These are phyloP conservation scores for Crepidodera aurea DNA, from an alignment of 2,888 invertebrate genomes.

Conservation along the genomic window DNA sequence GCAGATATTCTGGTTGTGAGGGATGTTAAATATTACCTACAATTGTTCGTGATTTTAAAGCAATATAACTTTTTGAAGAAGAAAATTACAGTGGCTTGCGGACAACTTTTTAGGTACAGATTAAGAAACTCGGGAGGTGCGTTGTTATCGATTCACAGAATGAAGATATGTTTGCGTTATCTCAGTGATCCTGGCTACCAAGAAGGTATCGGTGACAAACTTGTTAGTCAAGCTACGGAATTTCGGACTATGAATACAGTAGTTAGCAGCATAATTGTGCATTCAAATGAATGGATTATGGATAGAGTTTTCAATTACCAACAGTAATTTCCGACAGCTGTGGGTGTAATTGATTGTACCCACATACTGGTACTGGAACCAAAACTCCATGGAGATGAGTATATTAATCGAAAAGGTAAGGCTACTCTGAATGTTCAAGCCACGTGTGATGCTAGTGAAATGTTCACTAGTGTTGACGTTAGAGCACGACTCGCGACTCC, in stretches of 20 bases:
- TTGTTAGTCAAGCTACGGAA: neutral
- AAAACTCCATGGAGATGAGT: conserved; percentile 9
- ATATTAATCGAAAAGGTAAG: conserved; percentile 31
- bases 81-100: no score
- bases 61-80: no score
- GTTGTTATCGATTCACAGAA: no score
- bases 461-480: conserved; percentile 21
- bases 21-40: no score
- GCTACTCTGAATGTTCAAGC: conserved; percentile 37
- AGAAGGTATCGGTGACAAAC: neutral
- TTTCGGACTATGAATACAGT: neutral
- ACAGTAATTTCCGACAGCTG: neutral
- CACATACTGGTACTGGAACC: neutral
- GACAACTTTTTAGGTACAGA: no score
- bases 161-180: neutral
- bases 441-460: conserved; percentile 34
- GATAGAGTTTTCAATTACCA: neutral
- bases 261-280: no score
- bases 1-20: no score
- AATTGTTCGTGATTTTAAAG: no score
- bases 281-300: no score
- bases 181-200: neutral
- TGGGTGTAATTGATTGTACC: neutral
- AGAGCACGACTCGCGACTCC: neutral
- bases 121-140: no score